phyloP scores from a whole-genome alignment of 2,797 vertebrate species.

The Chrysocyon brachyurus region DNA sequence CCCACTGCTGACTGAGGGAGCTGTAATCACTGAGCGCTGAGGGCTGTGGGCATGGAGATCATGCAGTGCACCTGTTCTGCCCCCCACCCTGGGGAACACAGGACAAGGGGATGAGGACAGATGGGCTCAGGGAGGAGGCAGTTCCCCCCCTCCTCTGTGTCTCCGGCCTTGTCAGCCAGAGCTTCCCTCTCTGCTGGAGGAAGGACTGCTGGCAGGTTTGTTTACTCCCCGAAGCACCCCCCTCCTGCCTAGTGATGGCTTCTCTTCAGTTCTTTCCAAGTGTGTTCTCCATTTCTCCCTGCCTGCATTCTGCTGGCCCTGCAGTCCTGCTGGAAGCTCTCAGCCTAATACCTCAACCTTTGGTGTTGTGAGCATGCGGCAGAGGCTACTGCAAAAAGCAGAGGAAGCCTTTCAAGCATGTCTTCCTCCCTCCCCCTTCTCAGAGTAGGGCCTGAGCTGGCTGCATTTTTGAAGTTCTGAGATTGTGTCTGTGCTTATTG shows the following conservation, averaged over 20 bases:
- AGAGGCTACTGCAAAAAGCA: background rate
- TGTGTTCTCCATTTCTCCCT: background rate
- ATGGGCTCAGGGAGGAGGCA: slow-evolving; percentile 63
- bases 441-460: background rate
- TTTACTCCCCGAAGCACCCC: slow-evolving; percentile 46
- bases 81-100: background rate
- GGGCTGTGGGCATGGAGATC: background rate
- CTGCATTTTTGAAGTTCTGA: background rate
- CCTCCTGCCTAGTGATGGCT: slow-evolving; percentile 1
- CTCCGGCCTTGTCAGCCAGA: slow-evolving; percentile 43
- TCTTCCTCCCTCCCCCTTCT: background rate
- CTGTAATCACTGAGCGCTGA: background rate
- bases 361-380: background rate
- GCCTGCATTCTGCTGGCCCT: background rate
- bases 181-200: slow-evolving; percentile 54
- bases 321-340: background rate
- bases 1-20: background rate
- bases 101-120: slow-evolving; percentile 54
- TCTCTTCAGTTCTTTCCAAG: slow-evolving; percentile 51
- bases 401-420: background rate
- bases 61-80: background rate
- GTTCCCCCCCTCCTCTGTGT: background rate
- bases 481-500: slow-evolving; percentile 50
- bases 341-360: background rate
- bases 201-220: slow-evolving; percentile 63